Evolutionary conservation across 2,888 invertebrate genomes (phyloP).

Genomic region (Pachycephus smyrnensis): DNA sequence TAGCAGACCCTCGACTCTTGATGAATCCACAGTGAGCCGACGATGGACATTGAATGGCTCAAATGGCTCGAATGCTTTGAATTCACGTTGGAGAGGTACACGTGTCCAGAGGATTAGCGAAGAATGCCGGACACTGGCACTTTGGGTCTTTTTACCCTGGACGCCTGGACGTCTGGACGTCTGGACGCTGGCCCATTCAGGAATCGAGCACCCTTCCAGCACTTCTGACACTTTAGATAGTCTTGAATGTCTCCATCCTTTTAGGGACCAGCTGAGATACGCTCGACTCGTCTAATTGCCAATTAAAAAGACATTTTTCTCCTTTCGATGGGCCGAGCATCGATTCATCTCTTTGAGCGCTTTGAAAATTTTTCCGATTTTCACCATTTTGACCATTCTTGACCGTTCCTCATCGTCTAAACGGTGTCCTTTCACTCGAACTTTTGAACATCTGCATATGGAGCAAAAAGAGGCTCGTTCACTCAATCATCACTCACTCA

Average conservation of each 20-base stretch:
- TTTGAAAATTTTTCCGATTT: too few relatives aligned
- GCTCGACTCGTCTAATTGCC: constrained; percentile 63
- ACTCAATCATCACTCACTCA: too few relatives aligned
- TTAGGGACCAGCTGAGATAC: constrained; percentile 56
- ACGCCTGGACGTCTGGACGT: too few relatives aligned
- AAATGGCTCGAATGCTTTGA: too few relatives aligned
- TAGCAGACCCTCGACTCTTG: too few relatives aligned
- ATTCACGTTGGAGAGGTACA: constrained; percentile 23
- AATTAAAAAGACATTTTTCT: constrained; percentile 63
- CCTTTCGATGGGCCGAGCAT: constrained; percentile 12
- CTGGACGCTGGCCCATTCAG: constrained; percentile 18
- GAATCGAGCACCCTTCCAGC: constrained; percentile 24
- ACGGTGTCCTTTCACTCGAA: constrained; percentile 17
- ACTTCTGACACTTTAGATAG: constrained; percentile 30
- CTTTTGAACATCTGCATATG: constrained; percentile 35
- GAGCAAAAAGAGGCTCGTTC: too few relatives aligned
- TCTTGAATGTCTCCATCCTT: constrained; percentile 26
- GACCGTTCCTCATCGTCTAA: too few relatives aligned
- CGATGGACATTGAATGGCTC: background rate
- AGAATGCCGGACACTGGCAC: constrained; percentile 38
- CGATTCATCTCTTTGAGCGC: too few relatives aligned
- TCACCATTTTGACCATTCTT: too few relatives aligned
- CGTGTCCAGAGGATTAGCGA: constrained; percentile 46
- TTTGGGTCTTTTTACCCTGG: constrained; percentile 40
- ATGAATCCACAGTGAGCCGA: background rate